A percentile compares a stretch with the other conserved stretches of the same genome.
phyloP scores from a whole-genome alignment of 2,888 invertebrate genomes.

The Aspidiotus destructor region DNA sequence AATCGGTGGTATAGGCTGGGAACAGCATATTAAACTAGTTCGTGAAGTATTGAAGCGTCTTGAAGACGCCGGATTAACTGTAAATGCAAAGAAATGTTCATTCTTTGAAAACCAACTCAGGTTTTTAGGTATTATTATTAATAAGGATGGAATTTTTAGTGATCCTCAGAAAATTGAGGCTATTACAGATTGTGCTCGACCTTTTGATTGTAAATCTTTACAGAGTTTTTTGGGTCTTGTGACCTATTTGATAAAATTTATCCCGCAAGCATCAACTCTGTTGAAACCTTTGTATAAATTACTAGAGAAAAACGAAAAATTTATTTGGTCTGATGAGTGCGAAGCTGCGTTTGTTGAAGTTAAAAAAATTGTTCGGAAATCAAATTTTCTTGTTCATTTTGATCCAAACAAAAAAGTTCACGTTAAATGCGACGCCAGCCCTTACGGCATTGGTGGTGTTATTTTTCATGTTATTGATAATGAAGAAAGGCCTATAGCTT shows the following conservation, averaged over 20 bases:
- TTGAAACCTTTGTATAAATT: conserved; percentile 17
- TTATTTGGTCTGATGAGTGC: neutral
- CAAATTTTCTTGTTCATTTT: conserved; percentile 36
- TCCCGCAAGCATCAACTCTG: neutral
- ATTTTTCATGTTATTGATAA: conserved; percentile 36
- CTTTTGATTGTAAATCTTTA: neutral
- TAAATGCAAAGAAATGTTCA: conserved; percentile 13
- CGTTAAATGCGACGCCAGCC: conserved; percentile 42
- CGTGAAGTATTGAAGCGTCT: conserved; percentile 15
- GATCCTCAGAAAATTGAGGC: conserved; percentile 33
- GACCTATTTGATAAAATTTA: conserved; percentile 19
- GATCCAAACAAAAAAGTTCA: conserved; percentile 37
- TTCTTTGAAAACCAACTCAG: conserved; percentile 36
- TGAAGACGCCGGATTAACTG: conserved; percentile 12
- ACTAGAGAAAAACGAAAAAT: conserved; percentile 11
- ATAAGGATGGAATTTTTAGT: conserved; percentile 33
- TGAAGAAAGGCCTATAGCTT: conserved; percentile 36
- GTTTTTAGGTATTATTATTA: conserved; percentile 36
- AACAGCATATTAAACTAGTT: conserved; percentile 2
- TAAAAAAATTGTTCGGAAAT: conserved; percentile 33
- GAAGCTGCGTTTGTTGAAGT: conserved; percentile 13
- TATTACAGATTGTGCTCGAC: conserved; percentile 25
- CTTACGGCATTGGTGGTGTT: conserved; percentile 40
- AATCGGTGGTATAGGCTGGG: conserved; percentile 34
- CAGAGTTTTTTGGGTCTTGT: conserved; percentile 15